Conservation (phyloP, 1,140 invertebrate species). For the Magallana gigas region DNA sequence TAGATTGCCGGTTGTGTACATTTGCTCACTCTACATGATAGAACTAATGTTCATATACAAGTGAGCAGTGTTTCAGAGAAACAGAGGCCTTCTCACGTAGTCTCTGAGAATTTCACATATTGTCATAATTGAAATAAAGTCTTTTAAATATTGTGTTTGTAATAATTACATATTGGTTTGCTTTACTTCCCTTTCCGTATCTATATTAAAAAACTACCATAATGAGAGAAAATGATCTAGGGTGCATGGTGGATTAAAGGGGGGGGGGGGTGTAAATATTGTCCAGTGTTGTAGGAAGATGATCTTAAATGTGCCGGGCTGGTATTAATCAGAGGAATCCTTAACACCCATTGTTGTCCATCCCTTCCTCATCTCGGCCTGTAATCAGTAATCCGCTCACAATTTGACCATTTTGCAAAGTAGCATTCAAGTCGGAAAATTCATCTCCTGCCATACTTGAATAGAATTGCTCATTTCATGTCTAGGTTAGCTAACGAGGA, state of each 20-base stretch:
- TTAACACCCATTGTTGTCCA: slow-evolving; percentile 23
- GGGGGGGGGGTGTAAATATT: too few relatives aligned
- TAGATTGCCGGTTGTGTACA: neutral
- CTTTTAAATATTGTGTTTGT: too few relatives aligned
- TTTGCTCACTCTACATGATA: neutral
- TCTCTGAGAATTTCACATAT: too few relatives aligned
- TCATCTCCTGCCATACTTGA: slow-evolving; percentile 32
- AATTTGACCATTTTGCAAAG: slow-evolving; percentile 35
- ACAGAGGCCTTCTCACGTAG: neutral
- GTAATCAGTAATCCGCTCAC: slow-evolving; percentile 15
- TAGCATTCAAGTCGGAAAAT: slow-evolving; percentile 26
- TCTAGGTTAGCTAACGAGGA: slow-evolving; percentile 34
- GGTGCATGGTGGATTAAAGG: too few relatives aligned
- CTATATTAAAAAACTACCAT: too few relatives aligned
- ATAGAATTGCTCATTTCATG: slow-evolving; percentile 27
- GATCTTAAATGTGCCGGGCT: neutral
- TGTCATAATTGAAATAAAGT: too few relatives aligned
- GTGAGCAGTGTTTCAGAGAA: neutral
- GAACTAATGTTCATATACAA: neutral
- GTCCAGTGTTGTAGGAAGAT: too few relatives aligned
- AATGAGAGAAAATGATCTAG: too few relatives aligned
- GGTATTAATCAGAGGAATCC: slow-evolving; percentile 16
- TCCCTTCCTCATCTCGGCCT: neutral
- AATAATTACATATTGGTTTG: too few relatives aligned
- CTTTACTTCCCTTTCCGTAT: too few relatives aligned